Evolutionary conservation across 2,797 vertebrate genomes (phyloP).

Genomic region (Vipera ursinii): DNA sequence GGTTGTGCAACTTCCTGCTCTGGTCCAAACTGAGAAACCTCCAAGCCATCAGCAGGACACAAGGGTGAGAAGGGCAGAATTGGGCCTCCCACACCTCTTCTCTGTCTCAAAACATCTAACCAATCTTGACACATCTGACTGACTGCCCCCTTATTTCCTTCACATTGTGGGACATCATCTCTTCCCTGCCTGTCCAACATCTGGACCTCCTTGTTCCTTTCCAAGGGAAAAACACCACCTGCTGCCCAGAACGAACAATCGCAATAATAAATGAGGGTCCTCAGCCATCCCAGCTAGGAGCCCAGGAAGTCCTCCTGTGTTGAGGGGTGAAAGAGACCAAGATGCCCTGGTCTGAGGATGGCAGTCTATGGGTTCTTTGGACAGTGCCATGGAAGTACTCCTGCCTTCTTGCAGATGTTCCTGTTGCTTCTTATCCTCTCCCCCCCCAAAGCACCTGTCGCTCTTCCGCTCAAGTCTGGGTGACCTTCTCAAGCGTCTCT

Average conservation of each 20-base stretch:
- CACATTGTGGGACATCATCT: not conserved
- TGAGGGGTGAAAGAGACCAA: not conserved
- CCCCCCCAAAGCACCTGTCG: too few relatives aligned
- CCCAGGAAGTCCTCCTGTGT: not conserved
- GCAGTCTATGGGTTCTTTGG: not conserved
- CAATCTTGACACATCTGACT: not conserved
- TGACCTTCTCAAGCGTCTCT: conserved; percentile 58
- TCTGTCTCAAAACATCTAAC: not conserved
- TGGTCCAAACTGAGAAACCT: not conserved
- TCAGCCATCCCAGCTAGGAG: not conserved
- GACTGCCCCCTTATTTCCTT: not conserved
- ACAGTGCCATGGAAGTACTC: not conserved
- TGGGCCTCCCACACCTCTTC: not conserved
- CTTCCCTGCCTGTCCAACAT: too few relatives aligned
- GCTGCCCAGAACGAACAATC: not conserved
- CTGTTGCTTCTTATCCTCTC: not conserved
- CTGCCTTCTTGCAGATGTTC: not conserved
- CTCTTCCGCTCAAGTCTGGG: conserved; percentile 1
- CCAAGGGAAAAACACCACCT: not conserved
- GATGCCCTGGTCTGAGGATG: not conserved
- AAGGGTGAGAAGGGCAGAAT: not conserved
- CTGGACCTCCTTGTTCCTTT: not conserved
- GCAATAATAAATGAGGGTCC: not conserved
- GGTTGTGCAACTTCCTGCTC: not conserved
- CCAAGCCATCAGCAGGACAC: not conserved